These are phyloP conservation scores for Meteorus sp. DNA, from an alignment of 1,140 invertebrate species.

Conservation along the genomic window DNA sequence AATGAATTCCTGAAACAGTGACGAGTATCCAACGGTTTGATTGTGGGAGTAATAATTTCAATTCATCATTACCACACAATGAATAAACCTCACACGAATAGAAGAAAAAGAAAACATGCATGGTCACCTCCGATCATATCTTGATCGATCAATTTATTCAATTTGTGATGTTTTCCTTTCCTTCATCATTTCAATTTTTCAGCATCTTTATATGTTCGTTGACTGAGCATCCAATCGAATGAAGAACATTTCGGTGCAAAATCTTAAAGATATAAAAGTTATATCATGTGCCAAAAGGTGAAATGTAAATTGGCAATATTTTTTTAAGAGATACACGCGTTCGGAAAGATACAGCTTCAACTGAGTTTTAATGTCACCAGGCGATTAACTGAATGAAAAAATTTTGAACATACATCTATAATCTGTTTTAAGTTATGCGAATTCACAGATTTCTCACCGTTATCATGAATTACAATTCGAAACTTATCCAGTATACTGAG, in stretches of 20 bases:
- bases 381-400: constrained; percentile 2
- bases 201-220: too few relatives aligned
- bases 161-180: too few relatives aligned
- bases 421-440: constrained; percentile 3
- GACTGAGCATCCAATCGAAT: too few relatives aligned
- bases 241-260: too few relatives aligned
- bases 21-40: too few relatives aligned
- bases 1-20: too few relatives aligned
- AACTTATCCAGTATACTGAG: too few relatives aligned
- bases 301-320: background rate
- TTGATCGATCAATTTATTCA: background rate
- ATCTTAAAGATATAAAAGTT: too few relatives aligned
- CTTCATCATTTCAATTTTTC: too few relatives aligned
- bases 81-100: background rate
- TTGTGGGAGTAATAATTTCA: too few relatives aligned
- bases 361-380: background rate
- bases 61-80: background rate
- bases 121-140: background rate
- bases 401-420: constrained; percentile 8
- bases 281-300: background rate
- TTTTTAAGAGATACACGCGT: background rate
- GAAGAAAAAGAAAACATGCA: background rate
- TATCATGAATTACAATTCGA: background rate
- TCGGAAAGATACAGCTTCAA: too few relatives aligned
- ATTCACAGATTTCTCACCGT: constrained; percentile 16